Evolutionary conservation across 2,113 vertebrate genomes (phyloP).

Genomic region (Bujurquina vittata): DNA sequence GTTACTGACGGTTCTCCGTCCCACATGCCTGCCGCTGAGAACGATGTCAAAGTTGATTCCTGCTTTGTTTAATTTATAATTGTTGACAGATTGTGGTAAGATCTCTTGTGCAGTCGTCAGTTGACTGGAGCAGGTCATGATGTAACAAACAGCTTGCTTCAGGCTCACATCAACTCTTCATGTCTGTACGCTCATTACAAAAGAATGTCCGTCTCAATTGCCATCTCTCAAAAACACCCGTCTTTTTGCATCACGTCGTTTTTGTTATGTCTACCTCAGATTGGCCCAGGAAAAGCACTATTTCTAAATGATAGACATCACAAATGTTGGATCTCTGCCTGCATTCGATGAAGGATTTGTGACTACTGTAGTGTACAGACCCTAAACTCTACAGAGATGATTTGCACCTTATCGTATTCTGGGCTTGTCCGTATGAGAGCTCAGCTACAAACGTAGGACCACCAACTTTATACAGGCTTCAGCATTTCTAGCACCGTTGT

Average conservation of each 20-base stretch:
- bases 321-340: constrained; percentile 28
- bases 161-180: constrained; percentile 19
- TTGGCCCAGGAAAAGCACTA: constrained; percentile 72
- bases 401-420: constrained; percentile 66
- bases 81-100: constrained; percentile 24
- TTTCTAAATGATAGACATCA: constrained; percentile 52
- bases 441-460: constrained; percentile 45
- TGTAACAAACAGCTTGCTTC: constrained; percentile 40
- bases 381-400: constrained; percentile 39
- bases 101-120: constrained; percentile 54
- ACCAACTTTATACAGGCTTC: constrained; percentile 49
- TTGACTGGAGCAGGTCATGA: constrained; percentile 42
- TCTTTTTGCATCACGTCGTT: constrained; percentile 39
- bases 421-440: constrained; percentile 25
- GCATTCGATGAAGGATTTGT: constrained; percentile 36
- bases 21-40: constrained; percentile 29
- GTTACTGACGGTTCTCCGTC: constrained; percentile 22
- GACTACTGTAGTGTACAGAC: constrained; percentile 51
- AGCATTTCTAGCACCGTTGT: constrained; percentile 46
- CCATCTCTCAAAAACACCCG: constrained; percentile 22
- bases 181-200: constrained; percentile 16
- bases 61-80: constrained; percentile 54
- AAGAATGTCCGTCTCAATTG: constrained; percentile 47
- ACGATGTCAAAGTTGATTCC: constrained; percentile 45
- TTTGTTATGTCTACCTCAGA: constrained; percentile 77